Evolutionary conservation across 2,113 vertebrate genomes (phyloP).

Genomic region (Rhynchomys soricoides): DNA sequence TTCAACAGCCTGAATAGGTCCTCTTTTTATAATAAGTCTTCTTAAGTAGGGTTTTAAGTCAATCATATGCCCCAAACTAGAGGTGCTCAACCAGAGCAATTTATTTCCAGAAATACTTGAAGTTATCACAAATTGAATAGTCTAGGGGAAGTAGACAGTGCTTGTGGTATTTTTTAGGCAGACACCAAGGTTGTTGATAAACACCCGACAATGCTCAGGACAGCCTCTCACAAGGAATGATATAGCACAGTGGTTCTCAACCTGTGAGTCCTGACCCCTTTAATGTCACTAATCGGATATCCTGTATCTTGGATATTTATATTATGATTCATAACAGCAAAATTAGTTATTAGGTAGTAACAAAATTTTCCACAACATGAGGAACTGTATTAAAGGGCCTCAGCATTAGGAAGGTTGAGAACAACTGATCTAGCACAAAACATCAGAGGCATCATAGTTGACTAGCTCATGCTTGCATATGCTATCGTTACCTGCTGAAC

Average conservation of each 20-base stretch:
- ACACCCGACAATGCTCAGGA: neutral
- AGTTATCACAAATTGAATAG: neutral
- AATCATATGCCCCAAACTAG: neutral
- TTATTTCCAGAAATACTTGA: neutral
- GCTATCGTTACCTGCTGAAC: slow-evolving; percentile 5
- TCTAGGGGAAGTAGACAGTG: neutral
- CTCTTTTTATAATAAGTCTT: neutral
- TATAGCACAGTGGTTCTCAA: neutral
- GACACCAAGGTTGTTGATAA: neutral
- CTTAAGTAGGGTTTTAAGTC: neutral
- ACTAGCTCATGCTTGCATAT: neutral
- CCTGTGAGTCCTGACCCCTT: neutral
- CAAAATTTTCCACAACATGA: neutral
- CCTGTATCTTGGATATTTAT: neutral
- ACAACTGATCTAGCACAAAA: neutral
- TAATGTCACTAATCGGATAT: neutral
- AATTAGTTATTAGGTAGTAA: neutral
- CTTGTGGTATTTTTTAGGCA: neutral
- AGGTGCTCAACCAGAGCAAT: neutral
- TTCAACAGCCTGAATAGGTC: neutral
- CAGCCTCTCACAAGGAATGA: neutral
- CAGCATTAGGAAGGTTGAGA: neutral
- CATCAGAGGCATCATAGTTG: neutral
- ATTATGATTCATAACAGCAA: neutral
- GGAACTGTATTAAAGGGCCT: neutral